Evolutionary conservation across 1,140 invertebrate genomes (phyloP), one percentile per base, ranked within the genome.

Genomic region (Harlomillsia oculata): DNA sequence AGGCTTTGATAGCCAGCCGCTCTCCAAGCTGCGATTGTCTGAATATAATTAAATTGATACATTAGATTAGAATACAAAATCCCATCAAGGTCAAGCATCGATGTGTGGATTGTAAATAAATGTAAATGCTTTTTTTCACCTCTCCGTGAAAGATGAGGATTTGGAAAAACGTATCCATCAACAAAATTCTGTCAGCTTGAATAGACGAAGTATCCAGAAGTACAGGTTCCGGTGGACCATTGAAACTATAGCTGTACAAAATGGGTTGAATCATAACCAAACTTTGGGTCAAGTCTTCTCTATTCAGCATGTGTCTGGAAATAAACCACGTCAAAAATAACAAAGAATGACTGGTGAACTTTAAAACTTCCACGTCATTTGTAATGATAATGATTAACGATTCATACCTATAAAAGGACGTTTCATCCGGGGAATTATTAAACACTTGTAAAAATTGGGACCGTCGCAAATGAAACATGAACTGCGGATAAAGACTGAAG

Each of bases 401-500:
- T n/a, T 25, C 25, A 49, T 69, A 89, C 86, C 91, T 84, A 71
- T 99, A 99, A 75, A 96, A 99, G 53, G 93, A 94, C 25, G 97
- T 99, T 80, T 99, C 97, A 76, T 99, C 97, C 1, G 97, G 97
- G 46, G 93, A 97, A 77, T 99, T 99, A 73, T 99, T 99, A 73
- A 99, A 99, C n/a, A 99, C 96, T 80, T 99, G 97, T 59, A 99
- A 78, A 75, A 99, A 99, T 74, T 98, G 96, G 37, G 96, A 99
- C 60, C 97, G 79, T 57, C 97, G 77, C 62, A 99, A 75, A 73
- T 99, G 97, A 72, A 99, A 99, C 92, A 99, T 99, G 72, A 99
- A 99, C 72, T 99, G 96, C 26, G 97, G 97, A 76, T 97, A 99
- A 14, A 99, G 75, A 43, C 88, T 91, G 72, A 99, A 99, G 71